Base-by-base conservation (phyloP, 2,797 vertebrate genomes). In the Neosilurus hyrtlii region DNA sequence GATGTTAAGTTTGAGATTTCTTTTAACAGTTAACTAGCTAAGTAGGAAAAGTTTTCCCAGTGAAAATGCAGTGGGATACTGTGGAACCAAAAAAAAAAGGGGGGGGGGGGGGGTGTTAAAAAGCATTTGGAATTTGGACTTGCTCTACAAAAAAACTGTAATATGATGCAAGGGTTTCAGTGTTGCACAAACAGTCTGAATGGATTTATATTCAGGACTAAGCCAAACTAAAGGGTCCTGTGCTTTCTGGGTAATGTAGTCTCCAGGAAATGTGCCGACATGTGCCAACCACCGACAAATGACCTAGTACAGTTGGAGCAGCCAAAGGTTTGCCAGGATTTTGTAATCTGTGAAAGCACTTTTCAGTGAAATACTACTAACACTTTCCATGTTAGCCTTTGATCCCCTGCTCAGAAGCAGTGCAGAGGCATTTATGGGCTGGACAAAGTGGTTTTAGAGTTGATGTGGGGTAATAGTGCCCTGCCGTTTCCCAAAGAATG, bases 301-400 rank as follows among this genome's bases (percentile, higher is more conserved):
- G 71, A 84, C 70, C 76, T 84, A 73, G 61, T 61, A 70, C 72
- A 77, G n/a, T 65, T 37, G 59, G 22, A 75, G 70, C 49, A 82
- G 90, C 87, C 87, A 79, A 16, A 37, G 4, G 87, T 83, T 57
- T 67, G 88, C 86, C 75, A 77, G 80, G 91, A 83, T 80, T 83
- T 54, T 65, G 37, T 75, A 67, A 89, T 88, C 81, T 71, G 87
- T 75, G 37, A 87, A 84, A 1, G 9, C 0, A 70, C 9, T 70
- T 86, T 82, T 84, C 87, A 61, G 59, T 89, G 92, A 92, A 89
- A 91, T 88, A 84, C 87, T 89, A 86, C 79, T 90, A 91, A 93
- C 89, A 85, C 86, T 90, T 92, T 92, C 88, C 90, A 91, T 66
- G 22, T 89, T 90, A 81, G 80, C 82, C 84, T 89, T 86, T 85